Percentiles rank a stretch among this genome's conserved stretches.
Conservation (phyloP, 2,888 invertebrate species). For the Blera fallax region DNA sequence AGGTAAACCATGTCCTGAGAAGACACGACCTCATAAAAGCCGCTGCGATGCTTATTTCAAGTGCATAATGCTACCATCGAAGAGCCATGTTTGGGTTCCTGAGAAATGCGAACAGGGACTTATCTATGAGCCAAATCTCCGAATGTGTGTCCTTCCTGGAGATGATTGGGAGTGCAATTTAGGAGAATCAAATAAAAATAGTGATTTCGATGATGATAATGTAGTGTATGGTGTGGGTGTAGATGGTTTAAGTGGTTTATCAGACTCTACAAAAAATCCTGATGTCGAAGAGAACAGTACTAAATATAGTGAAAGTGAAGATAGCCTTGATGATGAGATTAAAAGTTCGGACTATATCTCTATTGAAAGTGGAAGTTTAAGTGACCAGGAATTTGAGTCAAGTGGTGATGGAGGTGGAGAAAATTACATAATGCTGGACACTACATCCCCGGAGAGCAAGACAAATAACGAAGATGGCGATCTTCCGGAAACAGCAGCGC, state of each 20-base stretch:
- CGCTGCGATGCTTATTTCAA: constrained; percentile 81
- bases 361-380: constrained; percentile 67
- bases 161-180: constrained; percentile 81
- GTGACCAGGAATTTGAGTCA: constrained; percentile 74
- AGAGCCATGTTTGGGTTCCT: constrained; percentile 80
- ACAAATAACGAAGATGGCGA: constrained; percentile 19
- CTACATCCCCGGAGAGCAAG: constrained; percentile 27
- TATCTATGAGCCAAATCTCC: constrained; percentile 79
- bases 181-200: constrained; percentile 70
- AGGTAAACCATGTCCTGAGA: constrained; percentile 81
- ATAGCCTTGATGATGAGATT: not conserved
- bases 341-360: constrained; percentile 54
- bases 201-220: constrained; percentile 73
- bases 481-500: not conserved
- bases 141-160: constrained; percentile 80
- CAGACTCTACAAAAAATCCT: constrained; percentile 42
- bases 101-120: constrained; percentile 79
- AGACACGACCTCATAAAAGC: constrained; percentile 79
- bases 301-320: constrained; percentile 74
- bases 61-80: constrained; percentile 77
- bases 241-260: constrained; percentile 16
- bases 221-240: constrained; percentile 63
- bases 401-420: constrained; percentile 79
- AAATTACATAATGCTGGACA: constrained; percentile 68
- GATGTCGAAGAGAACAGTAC: constrained; percentile 70